Percentiles rank a stretch among this genome's conserved stretches.
Conservation (phyloP, 1,140 invertebrate species). For the Microvelia longipes region DNA sequence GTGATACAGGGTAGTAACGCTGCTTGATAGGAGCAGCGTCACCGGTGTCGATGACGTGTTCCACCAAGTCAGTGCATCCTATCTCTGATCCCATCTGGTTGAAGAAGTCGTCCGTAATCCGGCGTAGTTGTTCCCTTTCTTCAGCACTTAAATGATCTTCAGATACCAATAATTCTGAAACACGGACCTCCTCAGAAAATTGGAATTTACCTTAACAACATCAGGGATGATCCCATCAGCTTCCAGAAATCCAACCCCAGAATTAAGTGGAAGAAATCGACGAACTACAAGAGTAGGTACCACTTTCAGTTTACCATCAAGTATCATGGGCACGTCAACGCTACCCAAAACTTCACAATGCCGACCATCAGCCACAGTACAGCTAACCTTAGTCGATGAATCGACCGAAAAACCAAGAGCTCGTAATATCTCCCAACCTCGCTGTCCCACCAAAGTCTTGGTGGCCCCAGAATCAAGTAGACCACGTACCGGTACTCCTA, state of each 20-base stretch:
- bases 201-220: neutral
- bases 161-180: neutral
- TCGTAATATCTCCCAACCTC: conserved; percentile 4
- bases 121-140: neutral
- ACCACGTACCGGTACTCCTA: neutral
- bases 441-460: neutral
- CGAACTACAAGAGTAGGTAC: neutral
- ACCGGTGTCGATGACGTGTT: neutral
- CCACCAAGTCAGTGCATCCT: neutral
- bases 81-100: neutral
- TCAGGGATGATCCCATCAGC: neutral
- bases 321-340: neutral
- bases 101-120: neutral
- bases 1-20: conserved; percentile 11
- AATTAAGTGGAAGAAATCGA: neutral
- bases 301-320: neutral
- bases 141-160: neutral
- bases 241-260: neutral
- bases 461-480: neutral
- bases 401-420: neutral
- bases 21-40: conserved; percentile 11
- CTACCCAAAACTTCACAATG: neutral
- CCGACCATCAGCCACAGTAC: neutral
- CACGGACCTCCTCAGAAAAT: neutral
- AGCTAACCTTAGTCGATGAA: neutral